Base-by-base conservation (phyloP, 2,797 vertebrate species). In the Huso huso region DNA sequence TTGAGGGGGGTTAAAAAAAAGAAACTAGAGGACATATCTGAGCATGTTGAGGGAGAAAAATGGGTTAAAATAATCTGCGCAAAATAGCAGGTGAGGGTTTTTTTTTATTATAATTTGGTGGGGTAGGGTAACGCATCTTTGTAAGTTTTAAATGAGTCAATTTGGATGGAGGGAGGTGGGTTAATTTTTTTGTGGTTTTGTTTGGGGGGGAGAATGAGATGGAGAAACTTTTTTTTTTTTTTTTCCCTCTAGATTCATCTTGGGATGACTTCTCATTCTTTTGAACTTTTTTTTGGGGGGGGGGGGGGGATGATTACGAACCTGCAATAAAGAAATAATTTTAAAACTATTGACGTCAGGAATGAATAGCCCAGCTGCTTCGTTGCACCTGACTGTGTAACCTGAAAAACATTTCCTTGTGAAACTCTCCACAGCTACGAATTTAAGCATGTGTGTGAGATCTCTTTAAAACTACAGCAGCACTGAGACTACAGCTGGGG, bases 171-270 rank as follows among this genome's bases (percentile, higher is more conserved):
- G 10, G 18, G 58, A 18, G 11, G 53, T 53, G 65, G 63, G 70
- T 53, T 73, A 76, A 49, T 63, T 72, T 59, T 71, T 23, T 66
- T 69, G 12, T 18, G 69, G 49, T 62, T 70, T 6, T 62, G 4
- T 3, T 57, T 73, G 69, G 77, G 81, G 76, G 80, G 75, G 92
- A 91, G 93, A 93, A 89, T 92, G 93, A 94, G 93, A 93, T 93
- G 82, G 89, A 88, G 89, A 93, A 93, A 9, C 4, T 55, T 55
- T 55, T 55, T 55, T 55, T 55, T 55, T 55, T 55, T 55, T 9
- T 55, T 55, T 55, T 55, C 12, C 52, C 52, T 55, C 52, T 6
- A n/a, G 15, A 18, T 18, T 18, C 7, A 60, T n/a, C 65, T 57
- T 61, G n/a, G 13, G 48, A 11, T 13, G 18, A 37, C 2, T 70